A percentile compares a stretch with the other conserved stretches of the same genome.
Evolutionary conservation across 1,140 invertebrate species (phyloP).

Genomic region (Plodia interpunctella): DNA sequence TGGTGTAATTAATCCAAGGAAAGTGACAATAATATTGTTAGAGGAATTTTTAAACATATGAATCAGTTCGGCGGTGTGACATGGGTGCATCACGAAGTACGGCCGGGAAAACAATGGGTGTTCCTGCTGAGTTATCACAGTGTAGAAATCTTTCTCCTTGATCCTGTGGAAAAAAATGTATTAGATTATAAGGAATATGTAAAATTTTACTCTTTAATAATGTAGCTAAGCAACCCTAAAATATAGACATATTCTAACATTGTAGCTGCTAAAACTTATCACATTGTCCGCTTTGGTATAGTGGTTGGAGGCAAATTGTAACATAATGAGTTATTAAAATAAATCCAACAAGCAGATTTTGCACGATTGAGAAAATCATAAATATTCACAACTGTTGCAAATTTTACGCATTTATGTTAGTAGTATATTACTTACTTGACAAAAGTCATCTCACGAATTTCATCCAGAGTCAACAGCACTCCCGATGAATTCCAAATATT

Average conservation of each 20-base stretch:
- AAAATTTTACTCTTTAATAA: too few relatives aligned
- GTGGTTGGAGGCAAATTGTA: too few relatives aligned
- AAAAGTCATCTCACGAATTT: slow-evolving; percentile 48
- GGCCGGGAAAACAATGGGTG: slow-evolving; percentile 56
- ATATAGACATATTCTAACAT: too few relatives aligned
- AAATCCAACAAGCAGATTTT: too few relatives aligned
- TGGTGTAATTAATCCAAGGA: slow-evolving; percentile 58
- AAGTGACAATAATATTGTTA: slow-evolving; percentile 60
- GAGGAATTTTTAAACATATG: slow-evolving; percentile 39
- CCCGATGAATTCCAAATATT: slow-evolving; percentile 60
- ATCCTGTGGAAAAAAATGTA: too few relatives aligned
- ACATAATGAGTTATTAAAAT: too few relatives aligned
- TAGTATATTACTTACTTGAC: slow-evolving; percentile 46
- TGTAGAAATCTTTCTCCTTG: slow-evolving; percentile 50
- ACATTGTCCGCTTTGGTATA: too few relatives aligned
- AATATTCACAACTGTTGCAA: too few relatives aligned
- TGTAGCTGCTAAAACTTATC: too few relatives aligned
- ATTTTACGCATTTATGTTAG: too few relatives aligned
- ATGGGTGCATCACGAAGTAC: slow-evolving; percentile 62
- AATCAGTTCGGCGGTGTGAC: slow-evolving; percentile 53
- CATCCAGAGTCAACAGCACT: slow-evolving; percentile 41
- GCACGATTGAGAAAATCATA: too few relatives aligned
- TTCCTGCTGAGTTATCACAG: slow-evolving; percentile 60
- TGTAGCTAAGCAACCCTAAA: not conserved
- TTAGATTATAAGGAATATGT: too few relatives aligned